Percentiles rank a stretch among this genome's conserved stretches.
Evolutionary conservation across 92 coral and sea anemone species (phyloP).

Genomic region (Actinernus sp.): DNA sequence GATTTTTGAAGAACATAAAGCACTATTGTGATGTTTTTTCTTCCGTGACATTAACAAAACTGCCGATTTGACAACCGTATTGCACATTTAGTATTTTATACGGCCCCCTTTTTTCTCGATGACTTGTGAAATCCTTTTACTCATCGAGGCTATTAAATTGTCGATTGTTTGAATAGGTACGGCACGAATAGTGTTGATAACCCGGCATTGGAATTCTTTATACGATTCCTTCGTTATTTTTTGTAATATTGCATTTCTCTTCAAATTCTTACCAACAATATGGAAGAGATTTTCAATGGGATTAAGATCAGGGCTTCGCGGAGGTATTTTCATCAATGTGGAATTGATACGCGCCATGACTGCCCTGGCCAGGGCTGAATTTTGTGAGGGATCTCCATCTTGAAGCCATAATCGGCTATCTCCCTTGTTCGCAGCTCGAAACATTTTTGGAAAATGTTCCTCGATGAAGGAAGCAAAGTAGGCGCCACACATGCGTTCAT

Average conservation of each 20-base stretch:
- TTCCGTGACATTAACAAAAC: no score
- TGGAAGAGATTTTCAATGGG: constrained; percentile 48
- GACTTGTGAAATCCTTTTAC: constrained; percentile 15
- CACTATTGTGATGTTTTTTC: no score
- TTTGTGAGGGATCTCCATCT: constrained; percentile 59
- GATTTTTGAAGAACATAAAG: no score
- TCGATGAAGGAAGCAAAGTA: constrained; percentile 15
- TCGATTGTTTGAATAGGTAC: constrained; percentile 24
- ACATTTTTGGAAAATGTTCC: constrained; percentile 5
- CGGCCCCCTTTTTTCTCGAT: constrained; percentile 30
- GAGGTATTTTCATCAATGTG: constrained; percentile 22
- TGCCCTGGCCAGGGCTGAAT: constrained; percentile 7
- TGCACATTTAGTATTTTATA: constrained; percentile 34
- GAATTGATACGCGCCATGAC: constrained; percentile 13
- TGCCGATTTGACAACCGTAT: no score
- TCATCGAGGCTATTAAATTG: constrained; percentile 37
- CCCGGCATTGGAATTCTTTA: constrained; percentile 34
- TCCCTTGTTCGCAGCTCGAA: constrained; percentile 26
- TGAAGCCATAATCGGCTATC: constrained; percentile 29
- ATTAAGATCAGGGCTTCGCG: constrained; percentile 53
- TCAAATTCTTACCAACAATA: constrained; percentile 7
- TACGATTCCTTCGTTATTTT: constrained; percentile 19
- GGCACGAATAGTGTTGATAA: constrained; percentile 14
- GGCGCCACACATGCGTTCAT: constrained; percentile 28
- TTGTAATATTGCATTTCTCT: constrained; percentile 7